Percentiles rank a stretch among this genome's conserved stretches.
Conservation (phyloP, 2,113 vertebrate genomes). For the Erpornis zantholeuca region DNA sequence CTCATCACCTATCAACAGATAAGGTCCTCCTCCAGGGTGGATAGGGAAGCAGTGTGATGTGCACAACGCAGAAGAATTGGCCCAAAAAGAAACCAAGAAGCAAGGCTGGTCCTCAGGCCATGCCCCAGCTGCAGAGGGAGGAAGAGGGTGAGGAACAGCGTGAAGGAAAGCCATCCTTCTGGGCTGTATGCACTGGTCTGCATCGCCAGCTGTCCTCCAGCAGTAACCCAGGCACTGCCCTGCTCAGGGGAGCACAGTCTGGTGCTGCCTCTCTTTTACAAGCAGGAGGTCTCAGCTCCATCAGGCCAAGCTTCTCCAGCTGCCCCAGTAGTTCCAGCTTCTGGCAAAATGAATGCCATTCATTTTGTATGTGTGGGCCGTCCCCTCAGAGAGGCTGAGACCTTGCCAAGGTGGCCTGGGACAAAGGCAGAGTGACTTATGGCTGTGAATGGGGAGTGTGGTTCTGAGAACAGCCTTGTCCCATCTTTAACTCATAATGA, state of each 20-base stretch:
- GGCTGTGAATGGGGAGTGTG: neutral
- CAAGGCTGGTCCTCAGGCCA: neutral
- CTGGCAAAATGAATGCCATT: neutral
- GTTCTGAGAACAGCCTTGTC: neutral
- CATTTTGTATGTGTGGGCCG: rapidly evolving
- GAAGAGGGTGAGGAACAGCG: neutral
- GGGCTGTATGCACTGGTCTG: neutral
- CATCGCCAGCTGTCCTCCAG: neutral
- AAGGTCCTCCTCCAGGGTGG: neutral
- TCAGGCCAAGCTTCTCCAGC: neutral
- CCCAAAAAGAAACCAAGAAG: neutral
- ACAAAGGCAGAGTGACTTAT: neutral
- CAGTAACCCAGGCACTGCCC: neutral
- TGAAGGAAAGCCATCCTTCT: neutral
- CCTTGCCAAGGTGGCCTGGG: neutral
- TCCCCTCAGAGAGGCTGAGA: neutral
- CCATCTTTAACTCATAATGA: neutral
- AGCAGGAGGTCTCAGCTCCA: neutral
- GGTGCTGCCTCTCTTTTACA: neutral
- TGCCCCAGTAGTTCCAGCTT: neutral
- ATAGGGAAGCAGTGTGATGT: neutral
- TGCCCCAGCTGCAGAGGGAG: neutral
- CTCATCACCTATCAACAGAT: neutral
- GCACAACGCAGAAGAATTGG: neutral
- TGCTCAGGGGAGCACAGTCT: neutral